Evolutionary conservation across 2,113 vertebrate genomes (phyloP).

Genomic region (Atrichornis clamosus): DNA sequence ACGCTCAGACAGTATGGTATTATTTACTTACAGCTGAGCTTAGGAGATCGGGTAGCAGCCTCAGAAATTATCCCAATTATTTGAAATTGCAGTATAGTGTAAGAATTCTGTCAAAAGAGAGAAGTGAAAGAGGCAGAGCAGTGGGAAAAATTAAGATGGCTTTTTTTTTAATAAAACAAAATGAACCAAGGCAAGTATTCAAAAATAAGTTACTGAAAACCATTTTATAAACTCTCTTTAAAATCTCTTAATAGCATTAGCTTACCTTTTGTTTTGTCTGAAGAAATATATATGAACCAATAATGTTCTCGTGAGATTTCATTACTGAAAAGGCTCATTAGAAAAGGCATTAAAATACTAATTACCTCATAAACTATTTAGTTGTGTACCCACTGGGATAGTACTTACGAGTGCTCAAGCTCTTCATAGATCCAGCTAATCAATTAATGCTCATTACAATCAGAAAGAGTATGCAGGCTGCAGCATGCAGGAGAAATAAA

Average conservation of each 20-base stretch:
- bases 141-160: not conserved
- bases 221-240: slow-evolving; percentile 55
- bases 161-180: slow-evolving; percentile 13
- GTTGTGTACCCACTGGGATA: slow-evolving; percentile 84
- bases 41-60: slow-evolving; percentile 34
- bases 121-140: not conserved
- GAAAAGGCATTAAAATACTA: slow-evolving; percentile 84
- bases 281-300: slow-evolving; percentile 75
- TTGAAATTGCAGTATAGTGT: slow-evolving; percentile 34
- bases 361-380: slow-evolving; percentile 99
- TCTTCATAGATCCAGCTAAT: slow-evolving; percentile 89
- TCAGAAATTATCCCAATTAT: slow-evolving; percentile 58
- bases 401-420: slow-evolving; percentile 83
- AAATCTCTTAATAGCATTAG: slow-evolving; percentile 59
- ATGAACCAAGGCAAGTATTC: slow-evolving; percentile 24
- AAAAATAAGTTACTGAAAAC: slow-evolving; percentile 55
- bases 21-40: slow-evolving; percentile 61
- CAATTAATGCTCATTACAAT: slow-evolving; percentile 94
- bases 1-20: slow-evolving; percentile 46
- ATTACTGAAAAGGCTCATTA: slow-evolving; percentile 86
- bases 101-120: slow-evolving; percentile 21
- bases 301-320: slow-evolving; percentile 77
- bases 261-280: slow-evolving; percentile 66
- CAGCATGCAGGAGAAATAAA: slow-evolving; percentile 69
- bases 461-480: slow-evolving; percentile 71